Evolutionary conservation across 1,140 invertebrate genomes (phyloP).

Genomic region (Ooceraea biroi): DNA sequence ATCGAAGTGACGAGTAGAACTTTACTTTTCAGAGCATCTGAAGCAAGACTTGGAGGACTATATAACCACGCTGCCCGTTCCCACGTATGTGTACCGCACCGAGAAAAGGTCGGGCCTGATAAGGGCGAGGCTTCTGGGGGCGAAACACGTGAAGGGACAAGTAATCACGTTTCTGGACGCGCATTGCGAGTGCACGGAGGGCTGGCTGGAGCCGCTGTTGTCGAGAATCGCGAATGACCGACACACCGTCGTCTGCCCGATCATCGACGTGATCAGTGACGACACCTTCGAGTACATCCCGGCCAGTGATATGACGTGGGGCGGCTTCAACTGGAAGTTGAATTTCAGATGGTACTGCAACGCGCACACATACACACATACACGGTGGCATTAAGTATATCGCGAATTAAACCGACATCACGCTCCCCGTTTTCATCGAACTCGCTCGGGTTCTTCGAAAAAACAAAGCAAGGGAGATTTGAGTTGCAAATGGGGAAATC

Average conservation of each 20-base stretch:
- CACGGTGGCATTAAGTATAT: background rate
- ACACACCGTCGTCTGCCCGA: slow-evolving; percentile 97
- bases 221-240: slow-evolving; percentile 96
- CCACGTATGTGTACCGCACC: slow-evolving; percentile 94
- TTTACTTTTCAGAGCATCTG: slow-evolving; percentile 91
- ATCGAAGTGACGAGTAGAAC: slow-evolving; percentile 20
- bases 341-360: slow-evolving; percentile 95
- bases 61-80: slow-evolving; percentile 93
- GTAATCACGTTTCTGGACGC: slow-evolving; percentile 99
- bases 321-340: slow-evolving; percentile 99
- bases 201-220: slow-evolving; percentile 97
- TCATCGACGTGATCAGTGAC: slow-evolving; percentile 99
- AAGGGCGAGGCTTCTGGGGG: slow-evolving; percentile 95
- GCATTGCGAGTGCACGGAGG: slow-evolving; percentile 97
- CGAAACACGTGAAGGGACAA: slow-evolving; percentile 96
- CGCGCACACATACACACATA: too few relatives aligned
- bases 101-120: slow-evolving; percentile 97
- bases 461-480: slow-evolving; percentile 27
- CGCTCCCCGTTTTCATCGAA: slow-evolving; percentile 8
- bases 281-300: slow-evolving; percentile 98
- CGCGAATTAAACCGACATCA: background rate
- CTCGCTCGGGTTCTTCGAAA: background rate
- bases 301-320: slow-evolving; percentile 98
- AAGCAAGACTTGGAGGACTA: slow-evolving; percentile 96
- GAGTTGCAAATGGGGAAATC: slow-evolving; percentile 53